Evolutionary conservation across 2,113 vertebrate species (phyloP), one percentile per base, ranked within the genome.

Genomic region (Plotosus lineatus): DNA sequence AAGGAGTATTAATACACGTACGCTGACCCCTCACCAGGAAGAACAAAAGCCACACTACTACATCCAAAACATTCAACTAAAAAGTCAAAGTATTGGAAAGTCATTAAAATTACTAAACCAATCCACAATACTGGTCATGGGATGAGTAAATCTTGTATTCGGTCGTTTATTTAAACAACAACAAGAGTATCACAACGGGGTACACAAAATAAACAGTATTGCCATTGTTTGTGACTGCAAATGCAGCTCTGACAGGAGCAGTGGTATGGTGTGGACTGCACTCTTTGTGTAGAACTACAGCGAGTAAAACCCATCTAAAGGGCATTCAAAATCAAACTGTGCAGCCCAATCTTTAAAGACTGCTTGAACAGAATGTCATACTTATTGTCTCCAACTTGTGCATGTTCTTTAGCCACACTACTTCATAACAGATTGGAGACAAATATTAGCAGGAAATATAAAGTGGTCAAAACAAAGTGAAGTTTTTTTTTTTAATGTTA

Each of bases 221-320:
- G 75, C 66, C 53, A 74, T 63, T 55, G 33, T 33, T 58, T 75
- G 23, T 26, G 40, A 40, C n/a, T 44, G 4, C 23, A 75, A 36
- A 73, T n/a, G 26, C 56, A 82, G 23, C 6, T n/a, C 82, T 60
- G 73, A 78, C 72, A 60, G 63, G 69, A 75, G 56, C 73, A 75
- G 55, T 21, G 56, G 44, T 55, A 76, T 82, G 82, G 58, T 55
- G 53, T 81, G 74, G 82, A 75, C 26, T 2, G 38, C 15, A 28
- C 14, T 14, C 33, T 53, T 4, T 51, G 50, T 79, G 51, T 75
- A 33, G 26, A 66, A 69, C 42, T 46, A 63, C 46, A 36, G n/a
- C 19, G 71, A 81, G 75, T 38, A 81, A 75, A 6, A n/a, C 12
- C 14, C 40, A 80, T 55, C 50, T 51, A 58, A 38, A 44, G 65